A percentile compares a stretch with the other conserved stretches of the same genome.
Conservation (phyloP, 1,140 invertebrate species). For the Lysiphlebus fabarum region DNA sequence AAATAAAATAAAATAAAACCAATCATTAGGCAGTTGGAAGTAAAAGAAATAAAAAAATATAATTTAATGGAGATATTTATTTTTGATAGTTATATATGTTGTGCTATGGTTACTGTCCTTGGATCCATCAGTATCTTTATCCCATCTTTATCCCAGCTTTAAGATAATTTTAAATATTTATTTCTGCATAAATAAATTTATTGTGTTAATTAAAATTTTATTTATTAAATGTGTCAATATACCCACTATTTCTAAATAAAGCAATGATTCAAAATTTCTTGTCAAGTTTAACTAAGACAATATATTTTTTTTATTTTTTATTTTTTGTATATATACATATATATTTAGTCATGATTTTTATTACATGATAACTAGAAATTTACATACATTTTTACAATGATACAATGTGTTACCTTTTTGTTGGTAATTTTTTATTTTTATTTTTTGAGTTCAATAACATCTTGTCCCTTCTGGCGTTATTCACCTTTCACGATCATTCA, state of each 20-base stretch:
- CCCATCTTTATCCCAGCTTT: constrained; percentile 9
- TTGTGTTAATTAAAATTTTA: constrained; percentile 14
- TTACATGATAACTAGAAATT: constrained; percentile 22
- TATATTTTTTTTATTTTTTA: no score
- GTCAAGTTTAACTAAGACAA: neutral
- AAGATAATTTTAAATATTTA: constrained; percentile 10
- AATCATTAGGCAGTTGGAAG: no score
- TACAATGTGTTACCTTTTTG: neutral
- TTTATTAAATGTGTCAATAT: neutral
- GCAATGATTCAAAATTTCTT: neutral
- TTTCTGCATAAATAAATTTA: neutral
- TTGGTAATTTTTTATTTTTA: no score
- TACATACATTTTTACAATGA: constrained; percentile 29
- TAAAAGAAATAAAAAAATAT: no score
- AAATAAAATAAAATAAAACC: no score
- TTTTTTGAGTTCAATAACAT: no score
- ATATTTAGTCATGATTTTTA: constrained; percentile 6
- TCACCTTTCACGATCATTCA: no score
- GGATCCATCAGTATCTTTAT: constrained; percentile 15
- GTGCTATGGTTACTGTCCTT: constrained; percentile 3
- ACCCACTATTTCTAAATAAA: neutral
- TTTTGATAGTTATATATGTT: neutral
- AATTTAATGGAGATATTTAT: no score
- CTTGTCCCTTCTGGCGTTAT: no score
- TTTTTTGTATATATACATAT: constrained; percentile 24